A percentile compares a stretch with the other conserved stretches of the same genome.
Evolutionary conservation across 2,113 vertebrate genomes (phyloP).

Genomic region (Sylvilagus bachmani): DNA sequence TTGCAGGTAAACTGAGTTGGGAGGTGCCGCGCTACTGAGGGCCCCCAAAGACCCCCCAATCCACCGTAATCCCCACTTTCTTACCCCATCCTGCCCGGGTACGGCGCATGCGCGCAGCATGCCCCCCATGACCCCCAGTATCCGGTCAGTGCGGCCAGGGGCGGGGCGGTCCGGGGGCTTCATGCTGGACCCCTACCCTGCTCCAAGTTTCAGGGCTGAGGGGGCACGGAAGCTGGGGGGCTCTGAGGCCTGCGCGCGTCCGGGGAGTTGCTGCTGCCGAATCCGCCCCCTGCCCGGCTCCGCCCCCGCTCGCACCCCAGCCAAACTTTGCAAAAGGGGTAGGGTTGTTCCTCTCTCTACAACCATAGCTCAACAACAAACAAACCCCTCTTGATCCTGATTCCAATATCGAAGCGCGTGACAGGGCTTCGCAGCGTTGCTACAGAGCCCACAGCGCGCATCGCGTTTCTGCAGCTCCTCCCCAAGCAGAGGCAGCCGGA

Average conservation of each 20-base stretch:
- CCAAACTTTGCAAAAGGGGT: constrained; percentile 74
- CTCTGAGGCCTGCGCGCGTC: constrained; percentile 76
- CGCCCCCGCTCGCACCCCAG: constrained; percentile 78
- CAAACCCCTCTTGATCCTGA: constrained; percentile 14
- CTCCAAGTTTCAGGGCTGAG: constrained; percentile 74
- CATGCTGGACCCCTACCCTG: constrained; percentile 81
- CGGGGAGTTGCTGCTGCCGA: constrained; percentile 77
- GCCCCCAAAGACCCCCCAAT: constrained; percentile 38
- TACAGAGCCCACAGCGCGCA: background rate
- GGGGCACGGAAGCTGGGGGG: constrained; percentile 79
- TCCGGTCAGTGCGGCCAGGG: constrained; percentile 84
- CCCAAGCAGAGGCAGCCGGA: background rate
- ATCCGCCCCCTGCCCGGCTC: constrained; percentile 80
- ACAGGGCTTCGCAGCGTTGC: background rate
- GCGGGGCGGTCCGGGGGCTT: constrained; percentile 82
- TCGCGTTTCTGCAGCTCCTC: background rate
- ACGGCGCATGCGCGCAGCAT: constrained; percentile 84
- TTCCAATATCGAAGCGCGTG: background rate
- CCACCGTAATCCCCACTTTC: constrained; percentile 50
- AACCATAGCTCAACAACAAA: constrained; percentile 29
- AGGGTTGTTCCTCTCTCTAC: constrained; percentile 67
- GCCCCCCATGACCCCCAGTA: constrained; percentile 84
- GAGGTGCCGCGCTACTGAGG: background rate
- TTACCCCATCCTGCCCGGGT: constrained; percentile 83
- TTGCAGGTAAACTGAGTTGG: background rate